Base-by-base conservation (phyloP, 53 echinoderm and acorn worm species). In the Glandiceps talaboti region DNA sequence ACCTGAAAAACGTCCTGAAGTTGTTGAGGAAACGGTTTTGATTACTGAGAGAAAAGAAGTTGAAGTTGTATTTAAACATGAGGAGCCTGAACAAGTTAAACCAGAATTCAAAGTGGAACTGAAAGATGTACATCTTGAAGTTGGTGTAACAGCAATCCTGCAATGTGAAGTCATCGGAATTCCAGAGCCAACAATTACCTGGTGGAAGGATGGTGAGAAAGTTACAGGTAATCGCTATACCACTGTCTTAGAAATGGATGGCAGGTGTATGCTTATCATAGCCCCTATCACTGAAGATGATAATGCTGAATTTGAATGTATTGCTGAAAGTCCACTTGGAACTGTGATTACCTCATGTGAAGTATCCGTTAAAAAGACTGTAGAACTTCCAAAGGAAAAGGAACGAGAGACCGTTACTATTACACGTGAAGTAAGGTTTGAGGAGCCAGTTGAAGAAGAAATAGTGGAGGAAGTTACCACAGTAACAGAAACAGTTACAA, bases 241-340 rank as follows among this genome's bases (percentile, higher is more conserved):
- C 30, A 84, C 83, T 1, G 91, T 87, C 26, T 86, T 87, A 33
- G 86, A 86, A 73, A 89, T 88, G 20, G 91, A 89, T 81, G 95
- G 92, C 29, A 91, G 89, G 1, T 99, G 99, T 76, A 87, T 89
- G 28, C 78, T 99, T 10, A 94, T 89, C 1, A 99, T 99, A 33
- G 74, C 79, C 20, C 86, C 89, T 33, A 91, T 99, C 1, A 85
- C 87, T 84, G 81, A 87, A 73, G 86, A 89, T 82, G 94, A 99
- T 80, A 94, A 99, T 79, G 99, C 91, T 77, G 99, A 99, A 75
- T 99, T 93, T 79, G 93, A 93, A 93, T 99, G 99, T 78, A 94
- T 91, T 80, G 99, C 99, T 81, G 94, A 93, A 1, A 99, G 94
- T 82, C 89, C 91, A 74, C 91, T 99, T 33, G 99, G 99, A 14